phyloP scores from a whole-genome alignment of 2,113 vertebrate species.

The Myocastor coypus region DNA sequence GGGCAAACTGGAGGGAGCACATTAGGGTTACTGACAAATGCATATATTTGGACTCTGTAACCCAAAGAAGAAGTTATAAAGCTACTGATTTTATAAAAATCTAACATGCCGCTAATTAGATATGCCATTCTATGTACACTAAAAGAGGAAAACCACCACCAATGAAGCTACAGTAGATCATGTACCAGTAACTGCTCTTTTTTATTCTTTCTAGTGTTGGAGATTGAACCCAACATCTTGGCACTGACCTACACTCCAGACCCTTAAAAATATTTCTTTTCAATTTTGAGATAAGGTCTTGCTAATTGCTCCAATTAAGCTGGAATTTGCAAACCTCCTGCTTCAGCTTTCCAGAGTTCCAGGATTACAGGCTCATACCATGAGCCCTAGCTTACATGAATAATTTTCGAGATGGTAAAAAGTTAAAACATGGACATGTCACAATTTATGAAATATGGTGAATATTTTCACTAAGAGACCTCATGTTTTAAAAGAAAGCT shows the following conservation, averaged over 20 bases:
- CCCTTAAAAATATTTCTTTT: not conserved
- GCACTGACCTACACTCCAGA: not conserved
- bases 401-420: conserved; percentile 30
- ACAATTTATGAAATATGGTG: conserved; percentile 36
- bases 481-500: conserved; percentile 35
- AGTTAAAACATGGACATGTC: not conserved
- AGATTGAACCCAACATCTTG: not conserved
- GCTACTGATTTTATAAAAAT: not conserved
- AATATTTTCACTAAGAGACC: conserved; percentile 48
- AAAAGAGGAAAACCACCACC: conserved; percentile 39
- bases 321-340: not conserved
- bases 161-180: not conserved
- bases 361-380: not conserved
- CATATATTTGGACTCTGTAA: conserved; percentile 9
- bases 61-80: conserved; percentile 8
- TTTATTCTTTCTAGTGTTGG: not conserved
- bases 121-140: not conserved
- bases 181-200: not conserved
- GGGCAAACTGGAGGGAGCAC: not conserved
- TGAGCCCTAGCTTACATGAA: not conserved
- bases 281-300: not conserved
- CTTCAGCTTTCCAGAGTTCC: not conserved
- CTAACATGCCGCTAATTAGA: not conserved
- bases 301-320: not conserved
- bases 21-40: not conserved